Evolutionary conservation across 2,797 vertebrate genomes (phyloP), one percentile per base, ranked within the genome.

Genomic region (Podargus strigoides): DNA sequence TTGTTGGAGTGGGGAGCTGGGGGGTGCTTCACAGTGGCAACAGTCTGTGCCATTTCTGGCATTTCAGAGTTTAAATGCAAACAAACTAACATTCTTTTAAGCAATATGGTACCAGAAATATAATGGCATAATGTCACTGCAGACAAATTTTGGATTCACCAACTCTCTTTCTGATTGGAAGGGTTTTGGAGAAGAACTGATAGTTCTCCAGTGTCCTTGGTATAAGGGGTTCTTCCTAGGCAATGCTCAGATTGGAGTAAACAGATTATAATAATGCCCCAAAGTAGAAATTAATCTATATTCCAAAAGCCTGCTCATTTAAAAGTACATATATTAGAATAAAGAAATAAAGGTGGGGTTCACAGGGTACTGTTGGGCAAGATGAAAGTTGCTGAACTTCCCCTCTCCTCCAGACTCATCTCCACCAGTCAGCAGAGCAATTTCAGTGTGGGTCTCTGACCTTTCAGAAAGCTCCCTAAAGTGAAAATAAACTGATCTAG

Each of bases 381-480:
- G 4, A 14, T 11, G 9, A 5, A 46, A 41, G 7, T 3, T 63
- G 22, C 34, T 30, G 42, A 62, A 1, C 3, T 66, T 84, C 49
- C 17, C 22, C 27, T 60, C 28, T 47, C 21, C 17, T 55, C 58
- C 80, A 68, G 14, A 16, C 34, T 53, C 23, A 20, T 6, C 37
- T 41, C 12, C 2, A 0, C 5, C 39, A 34, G 7, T 3, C n/a
- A 46, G 53, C 58, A 47, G 20, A 47, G 26, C 0, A 0, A 36
- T 83, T 70, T 64, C 10, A n/a, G 41, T 2, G 12, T 5, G 17
- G 14, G 7, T n/a, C 36, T 34, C 7, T 26, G 21, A 2, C 32
- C 62, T 44, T 53, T 13, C 23, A 52, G 60, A 34, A 49, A 16
- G 44, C 7, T 74, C 41, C 34, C 34, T 68, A n/a, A 72, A 30